Percentiles rank a stretch among this genome's conserved stretches.
Conservation (phyloP, 2,888 invertebrate genomes). For the Leptinotarsa haldemani region DNA sequence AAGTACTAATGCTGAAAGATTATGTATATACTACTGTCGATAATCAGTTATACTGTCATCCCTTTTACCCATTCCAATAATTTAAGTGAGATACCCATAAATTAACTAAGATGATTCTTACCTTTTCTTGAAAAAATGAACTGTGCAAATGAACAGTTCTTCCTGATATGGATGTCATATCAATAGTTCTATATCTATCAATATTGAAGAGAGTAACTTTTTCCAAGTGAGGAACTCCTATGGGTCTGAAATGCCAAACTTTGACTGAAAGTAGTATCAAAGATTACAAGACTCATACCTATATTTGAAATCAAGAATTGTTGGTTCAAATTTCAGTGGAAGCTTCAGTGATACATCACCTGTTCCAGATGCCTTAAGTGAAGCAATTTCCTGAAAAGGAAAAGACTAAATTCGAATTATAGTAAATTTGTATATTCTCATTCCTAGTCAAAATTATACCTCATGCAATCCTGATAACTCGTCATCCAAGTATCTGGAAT, state of each 20-base stretch:
- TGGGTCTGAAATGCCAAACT: constrained; percentile 71
- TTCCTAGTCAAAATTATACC: constrained; percentile 56
- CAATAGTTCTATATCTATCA: constrained; percentile 86
- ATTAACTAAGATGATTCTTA: constrained; percentile 63
- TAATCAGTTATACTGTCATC: too few relatives aligned
- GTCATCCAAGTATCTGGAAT: constrained; percentile 77
- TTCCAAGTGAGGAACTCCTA: constrained; percentile 89
- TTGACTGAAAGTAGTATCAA: constrained; percentile 13
- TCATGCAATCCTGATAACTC: constrained; percentile 71
- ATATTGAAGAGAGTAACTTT: constrained; percentile 89
- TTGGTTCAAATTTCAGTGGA: constrained; percentile 74
- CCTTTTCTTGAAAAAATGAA: constrained; percentile 96
- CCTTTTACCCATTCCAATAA: too few relatives aligned
- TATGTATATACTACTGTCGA: too few relatives aligned
- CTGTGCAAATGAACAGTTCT: constrained; percentile 96
- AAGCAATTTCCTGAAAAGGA: constrained; percentile 62
- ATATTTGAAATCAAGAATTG: constrained; percentile 76
- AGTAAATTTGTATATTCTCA: constrained; percentile 13
- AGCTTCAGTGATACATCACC: constrained; percentile 62
- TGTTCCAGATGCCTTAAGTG: constrained; percentile 50
- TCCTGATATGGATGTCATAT: constrained; percentile 93
- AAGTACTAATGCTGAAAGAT: too few relatives aligned
- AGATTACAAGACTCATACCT: constrained; percentile 65
- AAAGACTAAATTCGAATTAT: constrained; percentile 25
- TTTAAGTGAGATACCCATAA: not conserved